A percentile compares a stretch with the other conserved stretches of the same genome.
phyloP scores from a whole-genome alignment of 2,888 invertebrate species.

The Amphipoea lucens region DNA sequence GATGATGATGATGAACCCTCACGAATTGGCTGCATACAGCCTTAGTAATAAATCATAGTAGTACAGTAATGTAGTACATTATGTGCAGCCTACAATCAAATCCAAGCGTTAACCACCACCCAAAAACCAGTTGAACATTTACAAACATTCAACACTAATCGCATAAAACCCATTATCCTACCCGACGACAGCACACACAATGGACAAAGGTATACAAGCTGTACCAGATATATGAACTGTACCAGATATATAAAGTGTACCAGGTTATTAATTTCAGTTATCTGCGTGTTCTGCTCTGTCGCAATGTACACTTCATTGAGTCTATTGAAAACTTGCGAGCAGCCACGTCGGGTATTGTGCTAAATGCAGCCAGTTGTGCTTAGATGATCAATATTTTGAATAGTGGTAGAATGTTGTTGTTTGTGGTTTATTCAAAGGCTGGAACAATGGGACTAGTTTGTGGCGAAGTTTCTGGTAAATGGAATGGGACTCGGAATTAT shows the following conservation, averaged over 20 bases:
- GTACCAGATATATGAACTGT: slow-evolving; percentile 30
- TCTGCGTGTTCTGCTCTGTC: slow-evolving; percentile 63
- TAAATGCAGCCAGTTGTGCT: slow-evolving; percentile 59
- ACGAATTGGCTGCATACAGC: neutral
- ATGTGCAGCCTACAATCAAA: neutral
- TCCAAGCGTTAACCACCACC: neutral
- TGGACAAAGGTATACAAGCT: slow-evolving; percentile 41
- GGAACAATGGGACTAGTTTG: slow-evolving; percentile 46
- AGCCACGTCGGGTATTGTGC: slow-evolving; percentile 52
- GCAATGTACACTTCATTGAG: slow-evolving; percentile 63
- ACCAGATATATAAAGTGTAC: slow-evolving; percentile 45
- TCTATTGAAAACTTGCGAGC: slow-evolving; percentile 63
- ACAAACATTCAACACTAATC: slow-evolving; percentile 41
- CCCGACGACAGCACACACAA: slow-evolving; percentile 40
- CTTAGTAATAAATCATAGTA: neutral
- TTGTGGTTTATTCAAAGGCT: slow-evolving; percentile 35
- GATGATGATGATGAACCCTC: no score
- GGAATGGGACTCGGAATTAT: slow-evolving; percentile 23
- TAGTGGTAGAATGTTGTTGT: slow-evolving; percentile 53
- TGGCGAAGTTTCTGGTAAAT: slow-evolving; percentile 20
- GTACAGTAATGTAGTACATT: neutral
- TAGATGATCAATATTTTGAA: slow-evolving; percentile 63
- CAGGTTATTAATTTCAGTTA: slow-evolving; percentile 64
- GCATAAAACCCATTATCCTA: slow-evolving; percentile 32
- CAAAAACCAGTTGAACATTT: slow-evolving; percentile 35